These are phyloP conservation scores for Sebastes itinus DNA, from an alignment of 2,797 vertebrate species.

Conservation along the genomic window DNA sequence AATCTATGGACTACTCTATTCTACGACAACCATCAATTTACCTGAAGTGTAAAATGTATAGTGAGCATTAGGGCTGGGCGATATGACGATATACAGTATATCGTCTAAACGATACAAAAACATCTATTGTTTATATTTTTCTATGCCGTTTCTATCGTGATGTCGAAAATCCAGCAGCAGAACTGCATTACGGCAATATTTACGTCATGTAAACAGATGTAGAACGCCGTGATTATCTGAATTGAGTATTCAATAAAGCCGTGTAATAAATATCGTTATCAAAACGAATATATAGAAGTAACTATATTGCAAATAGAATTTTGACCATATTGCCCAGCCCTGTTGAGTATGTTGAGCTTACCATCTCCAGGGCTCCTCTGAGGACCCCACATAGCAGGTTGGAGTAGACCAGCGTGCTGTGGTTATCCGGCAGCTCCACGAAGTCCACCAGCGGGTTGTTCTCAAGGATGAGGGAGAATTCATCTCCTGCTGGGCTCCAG, in stretches of 20 bases:
- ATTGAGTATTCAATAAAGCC: no score
- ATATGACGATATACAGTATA: no score
- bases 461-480: slow-evolving; percentile 98
- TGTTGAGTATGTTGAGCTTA: slow-evolving; percentile 69
- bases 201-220: no score
- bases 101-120: no score
- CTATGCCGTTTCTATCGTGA: no score
- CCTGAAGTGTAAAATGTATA: neutral
- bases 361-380: slow-evolving; percentile 97
- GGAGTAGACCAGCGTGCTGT: slow-evolving; percentile 95
- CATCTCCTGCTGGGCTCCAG: slow-evolving; percentile 98
- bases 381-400: slow-evolving; percentile 95
- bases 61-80: neutral
- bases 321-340: no score
- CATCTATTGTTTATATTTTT: no score
- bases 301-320: no score
- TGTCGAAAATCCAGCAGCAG: no score
- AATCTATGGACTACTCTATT: neutral
- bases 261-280: no score
- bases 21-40: neutral
- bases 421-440: slow-evolving; percentile 97
- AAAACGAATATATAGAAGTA: fast-evolving
- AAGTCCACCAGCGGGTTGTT: slow-evolving; percentile 98
- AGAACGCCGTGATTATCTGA: no score
- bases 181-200: no score